A percentile compares a stretch with the other conserved stretches of the same genome.
Conservation (phyloP, 2,797 vertebrate genomes). For the Sebastes cheni region DNA sequence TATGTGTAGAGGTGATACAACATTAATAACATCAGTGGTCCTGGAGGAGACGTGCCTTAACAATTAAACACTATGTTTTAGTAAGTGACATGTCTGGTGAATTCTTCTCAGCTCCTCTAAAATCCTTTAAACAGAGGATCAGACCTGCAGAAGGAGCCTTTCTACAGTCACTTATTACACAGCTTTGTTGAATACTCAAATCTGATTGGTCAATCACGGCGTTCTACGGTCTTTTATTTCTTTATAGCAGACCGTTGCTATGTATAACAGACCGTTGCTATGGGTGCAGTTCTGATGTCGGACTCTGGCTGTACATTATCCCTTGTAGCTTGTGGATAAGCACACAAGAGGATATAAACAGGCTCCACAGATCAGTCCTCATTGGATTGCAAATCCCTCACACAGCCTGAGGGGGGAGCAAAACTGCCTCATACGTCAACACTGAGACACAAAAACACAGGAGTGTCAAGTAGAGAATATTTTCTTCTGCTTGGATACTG, state of each 20-base stretch:
- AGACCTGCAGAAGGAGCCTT: background rate
- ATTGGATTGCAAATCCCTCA: conserved; percentile 4
- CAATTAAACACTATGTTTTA: background rate
- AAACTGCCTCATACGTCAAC: conserved; percentile 5
- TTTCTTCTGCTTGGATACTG: background rate
- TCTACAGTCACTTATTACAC: background rate
- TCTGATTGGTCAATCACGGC: too few relatives aligned
- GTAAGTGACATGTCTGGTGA: background rate
- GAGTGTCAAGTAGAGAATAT: background rate
- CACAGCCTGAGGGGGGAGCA: conserved; percentile 57
- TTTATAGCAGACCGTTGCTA: too few relatives aligned
- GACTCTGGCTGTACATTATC: too few relatives aligned
- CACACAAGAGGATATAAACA: background rate
- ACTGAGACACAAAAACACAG: background rate
- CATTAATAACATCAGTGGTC: background rate
- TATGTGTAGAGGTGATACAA: background rate
- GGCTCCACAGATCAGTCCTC: background rate
- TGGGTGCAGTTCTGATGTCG: too few relatives aligned
- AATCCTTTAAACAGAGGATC: background rate
- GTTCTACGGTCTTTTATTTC: too few relatives aligned
- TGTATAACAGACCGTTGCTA: too few relatives aligned
- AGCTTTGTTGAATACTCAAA: too few relatives aligned
- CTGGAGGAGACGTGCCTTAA: conserved; percentile 29
- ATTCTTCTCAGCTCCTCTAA: background rate
- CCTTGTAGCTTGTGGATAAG: background rate